These are phyloP conservation scores for Drosophila hamatofila DNA, from an alignment of 2,888 invertebrate species.

Conservation along the genomic window DNA sequence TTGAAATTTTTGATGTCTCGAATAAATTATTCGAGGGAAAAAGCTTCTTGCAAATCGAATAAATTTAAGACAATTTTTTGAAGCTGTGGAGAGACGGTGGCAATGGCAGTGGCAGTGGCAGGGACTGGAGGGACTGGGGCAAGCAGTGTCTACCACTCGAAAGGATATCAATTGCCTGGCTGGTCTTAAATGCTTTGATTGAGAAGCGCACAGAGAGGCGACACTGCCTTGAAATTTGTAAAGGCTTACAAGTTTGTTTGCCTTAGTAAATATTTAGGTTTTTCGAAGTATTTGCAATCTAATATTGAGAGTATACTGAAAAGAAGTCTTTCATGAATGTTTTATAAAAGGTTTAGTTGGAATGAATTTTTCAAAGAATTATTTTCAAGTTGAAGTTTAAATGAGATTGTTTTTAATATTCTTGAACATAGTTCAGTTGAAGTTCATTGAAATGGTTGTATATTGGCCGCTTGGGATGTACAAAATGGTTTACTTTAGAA, in stretches of 20 bases:
- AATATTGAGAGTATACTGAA: background rate
- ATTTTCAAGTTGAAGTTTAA: too few relatives aligned
- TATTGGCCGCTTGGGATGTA: too few relatives aligned
- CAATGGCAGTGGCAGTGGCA: background rate
- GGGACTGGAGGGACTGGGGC: background rate
- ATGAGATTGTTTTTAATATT: too few relatives aligned
- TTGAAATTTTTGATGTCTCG: constrained; percentile 70
- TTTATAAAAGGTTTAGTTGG: background rate
- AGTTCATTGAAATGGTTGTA: too few relatives aligned
- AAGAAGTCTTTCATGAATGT: background rate
- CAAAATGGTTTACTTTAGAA: too few relatives aligned
- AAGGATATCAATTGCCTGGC: constrained; percentile 48
- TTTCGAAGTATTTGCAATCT: background rate
- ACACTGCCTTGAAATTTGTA: constrained; percentile 6
- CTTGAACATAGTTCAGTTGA: too few relatives aligned
- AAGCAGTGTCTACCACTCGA: constrained; percentile 26
- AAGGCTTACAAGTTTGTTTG: background rate
- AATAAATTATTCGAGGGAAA: constrained; percentile 67
- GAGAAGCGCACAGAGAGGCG: constrained; percentile 14
- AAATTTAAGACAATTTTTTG: constrained; percentile 75
- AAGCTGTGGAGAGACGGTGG: constrained; percentile 1
- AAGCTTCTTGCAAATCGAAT: constrained; percentile 66
- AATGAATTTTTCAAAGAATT: background rate
- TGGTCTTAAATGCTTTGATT: constrained; percentile 43
- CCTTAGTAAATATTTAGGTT: background rate